Conservation (phyloP, 2,888 invertebrate genomes). For the Dryomyza anilis region DNA sequence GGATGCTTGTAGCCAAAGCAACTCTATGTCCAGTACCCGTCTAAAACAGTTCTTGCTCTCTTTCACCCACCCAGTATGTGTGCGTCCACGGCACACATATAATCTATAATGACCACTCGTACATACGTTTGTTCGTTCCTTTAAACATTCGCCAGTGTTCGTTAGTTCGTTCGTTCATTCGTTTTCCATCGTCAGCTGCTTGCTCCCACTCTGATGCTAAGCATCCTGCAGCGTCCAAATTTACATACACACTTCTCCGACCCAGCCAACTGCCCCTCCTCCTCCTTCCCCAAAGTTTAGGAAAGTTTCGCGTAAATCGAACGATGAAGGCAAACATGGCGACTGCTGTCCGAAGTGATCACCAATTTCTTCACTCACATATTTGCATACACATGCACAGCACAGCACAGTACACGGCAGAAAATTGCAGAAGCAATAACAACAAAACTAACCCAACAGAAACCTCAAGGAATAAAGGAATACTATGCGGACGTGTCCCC, state of each 20-base stretch:
- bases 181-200: not conserved
- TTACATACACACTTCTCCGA: conserved; percentile 18
- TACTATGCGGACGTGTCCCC: no score
- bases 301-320: conserved; percentile 25
- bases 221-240: not conserved
- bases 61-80: not conserved
- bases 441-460: no score
- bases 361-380: conserved; percentile 12
- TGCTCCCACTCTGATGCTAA: not conserved
- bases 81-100: conserved; percentile 8
- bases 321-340: conserved; percentile 10
- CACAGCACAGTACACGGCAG: no score
- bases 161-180: not conserved
- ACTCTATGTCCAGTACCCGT: conserved; percentile 19
- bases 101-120: conserved; percentile 18
- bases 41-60: conserved; percentile 24
- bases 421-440: no score
- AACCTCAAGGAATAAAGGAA: no score
- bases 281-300: conserved; percentile 15
- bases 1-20: conserved; percentile 23
- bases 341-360: conserved; percentile 12
- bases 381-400: not conserved
- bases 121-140: not conserved
- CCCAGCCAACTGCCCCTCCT: no score
- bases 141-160: not conserved